A percentile compares a stretch with the other conserved stretches of the same genome.
Conservation (phyloP, 2,113 vertebrate species). For the Serranochromis macrocephalus region DNA sequence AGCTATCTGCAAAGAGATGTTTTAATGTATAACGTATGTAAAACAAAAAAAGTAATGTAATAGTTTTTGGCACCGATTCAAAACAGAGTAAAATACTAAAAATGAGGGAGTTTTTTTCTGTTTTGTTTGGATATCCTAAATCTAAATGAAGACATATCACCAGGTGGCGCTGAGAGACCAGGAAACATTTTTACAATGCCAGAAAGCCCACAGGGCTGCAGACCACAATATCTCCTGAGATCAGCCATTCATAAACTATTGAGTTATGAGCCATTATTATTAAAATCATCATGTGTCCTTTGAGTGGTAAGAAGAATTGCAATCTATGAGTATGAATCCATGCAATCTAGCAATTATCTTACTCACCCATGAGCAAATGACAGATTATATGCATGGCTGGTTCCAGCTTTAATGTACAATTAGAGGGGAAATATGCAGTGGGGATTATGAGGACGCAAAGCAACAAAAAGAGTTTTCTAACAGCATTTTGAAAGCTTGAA, state of each 20-base stretch:
- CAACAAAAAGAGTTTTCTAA: not conserved
- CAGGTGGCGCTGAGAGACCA: not conserved
- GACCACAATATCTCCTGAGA: not conserved
- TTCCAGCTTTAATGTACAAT: not conserved
- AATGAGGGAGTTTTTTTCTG: not conserved
- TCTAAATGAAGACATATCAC: not conserved
- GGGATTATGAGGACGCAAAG: not conserved
- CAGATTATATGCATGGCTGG: not conserved
- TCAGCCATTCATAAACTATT: not conserved
- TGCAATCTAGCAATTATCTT: not conserved
- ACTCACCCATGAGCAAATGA: not conserved
- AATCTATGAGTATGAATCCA: not conserved
- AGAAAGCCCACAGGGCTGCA: not conserved
- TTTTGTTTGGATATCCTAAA: not conserved
- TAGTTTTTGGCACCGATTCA: not conserved
- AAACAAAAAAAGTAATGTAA: not conserved
- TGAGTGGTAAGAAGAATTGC: not conserved
- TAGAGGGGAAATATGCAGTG: not conserved
- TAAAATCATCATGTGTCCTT: not conserved
- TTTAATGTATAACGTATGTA: accelerated
- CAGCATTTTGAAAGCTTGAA: not conserved
- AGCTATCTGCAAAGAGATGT: not conserved
- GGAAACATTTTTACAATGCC: not conserved
- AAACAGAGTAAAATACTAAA: not conserved
- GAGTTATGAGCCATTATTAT: not conserved